Base-by-base conservation (phyloP, 2,113 vertebrate species). In the Capra hircus region DNA sequence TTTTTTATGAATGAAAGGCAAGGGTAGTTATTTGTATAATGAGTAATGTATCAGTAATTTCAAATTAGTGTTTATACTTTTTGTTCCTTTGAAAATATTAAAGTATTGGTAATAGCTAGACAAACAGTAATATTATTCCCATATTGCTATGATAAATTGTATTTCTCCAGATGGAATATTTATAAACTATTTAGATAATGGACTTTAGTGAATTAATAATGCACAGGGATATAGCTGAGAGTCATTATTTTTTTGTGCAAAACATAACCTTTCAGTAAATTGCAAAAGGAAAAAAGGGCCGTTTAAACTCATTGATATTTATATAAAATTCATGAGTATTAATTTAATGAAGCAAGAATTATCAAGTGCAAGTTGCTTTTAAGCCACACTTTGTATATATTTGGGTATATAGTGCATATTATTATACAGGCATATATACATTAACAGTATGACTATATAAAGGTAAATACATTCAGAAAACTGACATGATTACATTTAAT, bases 41-140 rank as follows among this genome's bases (percentile, higher is more conserved):
- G 62, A 82, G 13, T 90, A 86, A 62, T 6, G 62, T 55, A 93
- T 53, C 43, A 60, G 36, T 78, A 67, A 83, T 52, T 36, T 84
- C 53, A 95, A 94, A 52, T 94, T 57, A 81, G 28, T 53, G 6
- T 71, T 92, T 94, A 64, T 43, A 36, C 12, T 78, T 50, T 78
- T 88, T 53, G 11, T 48, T 90, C 83, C 11, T 71, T 81, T 84
- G 55, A 94, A 45, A n/a, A 95, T 95, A 97, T 83, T 92, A 93
- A 87, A 94, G 97, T 85, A 92, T 78, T 94, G 67, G 19, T 27
- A 95, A 96, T 82, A 97, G 50, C 59, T 84, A 78, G 84, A 90
- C 77, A 95, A 98, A 30, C 21, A 67, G 2, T 28, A 60, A 3
- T 17, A 52, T 77, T 94, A 91, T 91, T 77, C 30, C 62, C 2